Conservation (phyloP, 2,113 vertebrate genomes). For the Sebastes fasciatus region DNA sequence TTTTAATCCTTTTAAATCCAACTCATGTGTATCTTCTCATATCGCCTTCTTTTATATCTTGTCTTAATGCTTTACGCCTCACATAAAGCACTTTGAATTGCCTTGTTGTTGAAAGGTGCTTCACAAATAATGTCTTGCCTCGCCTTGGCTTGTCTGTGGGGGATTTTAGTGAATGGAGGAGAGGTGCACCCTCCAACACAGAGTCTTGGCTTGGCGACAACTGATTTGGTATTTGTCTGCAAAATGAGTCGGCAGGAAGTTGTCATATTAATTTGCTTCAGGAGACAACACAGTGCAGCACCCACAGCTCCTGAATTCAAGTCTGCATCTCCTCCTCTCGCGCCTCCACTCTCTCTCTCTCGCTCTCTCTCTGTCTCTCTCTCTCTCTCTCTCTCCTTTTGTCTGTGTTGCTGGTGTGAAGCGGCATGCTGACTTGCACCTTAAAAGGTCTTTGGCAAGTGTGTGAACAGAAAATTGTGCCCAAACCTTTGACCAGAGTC, state of each 20-base stretch:
- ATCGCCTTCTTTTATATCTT: not conserved
- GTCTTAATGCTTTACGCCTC: not conserved
- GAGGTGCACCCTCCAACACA: slow-evolving; percentile 24
- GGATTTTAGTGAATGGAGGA: slow-evolving; percentile 21
- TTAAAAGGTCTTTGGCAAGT: slow-evolving; percentile 66
- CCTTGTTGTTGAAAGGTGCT: slow-evolving; percentile 1
- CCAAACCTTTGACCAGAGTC: slow-evolving; percentile 70
- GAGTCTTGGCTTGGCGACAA: slow-evolving; percentile 5
- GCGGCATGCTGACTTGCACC: slow-evolving; percentile 51
- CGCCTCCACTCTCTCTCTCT: not conserved
- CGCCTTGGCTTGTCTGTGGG: slow-evolving; percentile 20
- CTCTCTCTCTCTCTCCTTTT: slow-evolving; percentile 12
- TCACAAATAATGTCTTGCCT: not conserved
- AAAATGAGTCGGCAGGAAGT: slow-evolving; percentile 55
- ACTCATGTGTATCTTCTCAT: not conserved
- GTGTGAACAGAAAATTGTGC: slow-evolving; percentile 62
- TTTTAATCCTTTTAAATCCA: not conserved
- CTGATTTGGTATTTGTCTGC: slow-evolving; percentile 58
- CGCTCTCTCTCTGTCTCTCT: not conserved
- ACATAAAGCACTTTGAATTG: slow-evolving; percentile 3
- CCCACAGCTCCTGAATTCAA: slow-evolving; percentile 35
- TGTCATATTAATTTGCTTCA: slow-evolving; percentile 64
- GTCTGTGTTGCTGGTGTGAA: slow-evolving; percentile 39
- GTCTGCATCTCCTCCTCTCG: not conserved
- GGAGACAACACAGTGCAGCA: slow-evolving; percentile 44